Evolutionary conservation across 2,113 vertebrate species (phyloP), one percentile per base, ranked within the genome.

Genomic region (Tympanuchus pallidicinctus): DNA sequence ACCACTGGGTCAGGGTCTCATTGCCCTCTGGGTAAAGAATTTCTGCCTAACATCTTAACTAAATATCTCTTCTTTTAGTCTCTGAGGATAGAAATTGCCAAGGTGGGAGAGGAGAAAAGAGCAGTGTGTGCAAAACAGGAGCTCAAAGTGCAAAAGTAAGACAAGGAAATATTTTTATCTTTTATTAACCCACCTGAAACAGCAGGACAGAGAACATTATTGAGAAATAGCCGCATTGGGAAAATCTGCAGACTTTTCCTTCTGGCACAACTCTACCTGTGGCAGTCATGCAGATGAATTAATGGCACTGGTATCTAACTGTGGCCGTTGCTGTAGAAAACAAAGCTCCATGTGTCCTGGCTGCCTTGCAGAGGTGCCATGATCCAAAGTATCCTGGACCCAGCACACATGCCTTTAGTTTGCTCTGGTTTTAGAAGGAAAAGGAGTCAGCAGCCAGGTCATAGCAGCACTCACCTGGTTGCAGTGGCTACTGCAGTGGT

Each of bases 121-220:
- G 54, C 11, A 34, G 66, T 76, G 42, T 57, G 42, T 48, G 73
- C 78, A 61, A 85, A 95, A 82, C 50, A 84, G 76, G 59, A 89
- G 60, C 45, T 72, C 60, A 12, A 92, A 74, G 83, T 71, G 52
- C 82, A 77, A 34, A 81, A 72, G 75, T 48, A 65, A 56, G 47
- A 71, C 43, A 74, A 59, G 60, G 92, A 94, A 89, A 76, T 89
- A 72, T 73, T 94, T 64, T 47, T 2, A 0, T 50, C 76, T 74
- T 93, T 92, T 89, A 89, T 89, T 83, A 94, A 61, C 43, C 71
- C 74, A 70, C 73, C 70, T 72, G 71, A 92, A 95, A 90, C 77
- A 84, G 77, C 70, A 70, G 86, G 86, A 93, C 73, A 81, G 77
- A 88, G 86, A 86, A 78, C 63, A 89, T 25, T 78, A 79, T 42